Evolutionary conservation across 2,797 vertebrate species (phyloP).

Genomic region (Staurois parvus): DNA sequence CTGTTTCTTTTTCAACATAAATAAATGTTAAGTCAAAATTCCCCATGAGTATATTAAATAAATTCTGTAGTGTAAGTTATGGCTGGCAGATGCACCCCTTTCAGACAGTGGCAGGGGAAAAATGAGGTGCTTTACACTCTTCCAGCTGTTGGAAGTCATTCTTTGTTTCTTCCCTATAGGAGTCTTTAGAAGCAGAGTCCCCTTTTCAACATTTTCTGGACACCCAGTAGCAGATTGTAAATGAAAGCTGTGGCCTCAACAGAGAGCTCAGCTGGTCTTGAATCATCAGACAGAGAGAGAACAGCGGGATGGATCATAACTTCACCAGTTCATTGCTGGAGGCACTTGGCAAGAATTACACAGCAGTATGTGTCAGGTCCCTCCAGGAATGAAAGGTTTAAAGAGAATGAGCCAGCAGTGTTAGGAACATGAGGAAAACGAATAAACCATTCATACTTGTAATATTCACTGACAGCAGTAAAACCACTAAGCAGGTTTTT

Average conservation of each 20-base stretch:
- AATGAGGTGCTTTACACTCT: slow-evolving; percentile 18
- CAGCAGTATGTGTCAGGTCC: slow-evolving; percentile 42
- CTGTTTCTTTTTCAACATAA: too few relatives aligned
- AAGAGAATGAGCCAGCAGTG: slow-evolving; percentile 29
- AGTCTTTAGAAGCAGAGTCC: slow-evolving; percentile 9
- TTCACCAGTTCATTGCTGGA: slow-evolving; percentile 53
- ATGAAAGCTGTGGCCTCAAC: slow-evolving; percentile 49
- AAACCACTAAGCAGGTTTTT: not conserved
- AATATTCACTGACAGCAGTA: slow-evolving; percentile 30
- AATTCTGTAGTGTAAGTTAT: not conserved
- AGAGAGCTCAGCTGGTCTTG: slow-evolving; percentile 56
- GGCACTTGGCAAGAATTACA: slow-evolving; percentile 49
- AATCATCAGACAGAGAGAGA: slow-evolving; percentile 46
- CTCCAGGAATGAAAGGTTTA: slow-evolving; percentile 29
- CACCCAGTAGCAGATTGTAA: slow-evolving; percentile 44
- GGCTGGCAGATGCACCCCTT: slow-evolving; percentile 7
- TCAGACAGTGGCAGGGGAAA: slow-evolving; percentile 1
- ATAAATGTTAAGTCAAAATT: too few relatives aligned
- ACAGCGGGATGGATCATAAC: slow-evolving; percentile 49
- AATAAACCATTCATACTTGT: slow-evolving; percentile 19
- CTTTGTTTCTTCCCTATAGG: slow-evolving; percentile 1
- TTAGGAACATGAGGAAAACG: not conserved
- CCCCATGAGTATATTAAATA: too few relatives aligned
- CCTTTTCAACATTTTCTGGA: slow-evolving; percentile 28
- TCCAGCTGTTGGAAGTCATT: slow-evolving; percentile 28